These are phyloP conservation scores for Spodoptera picta DNA, from an alignment of 2,888 invertebrate genomes.

Conservation along the genomic window DNA sequence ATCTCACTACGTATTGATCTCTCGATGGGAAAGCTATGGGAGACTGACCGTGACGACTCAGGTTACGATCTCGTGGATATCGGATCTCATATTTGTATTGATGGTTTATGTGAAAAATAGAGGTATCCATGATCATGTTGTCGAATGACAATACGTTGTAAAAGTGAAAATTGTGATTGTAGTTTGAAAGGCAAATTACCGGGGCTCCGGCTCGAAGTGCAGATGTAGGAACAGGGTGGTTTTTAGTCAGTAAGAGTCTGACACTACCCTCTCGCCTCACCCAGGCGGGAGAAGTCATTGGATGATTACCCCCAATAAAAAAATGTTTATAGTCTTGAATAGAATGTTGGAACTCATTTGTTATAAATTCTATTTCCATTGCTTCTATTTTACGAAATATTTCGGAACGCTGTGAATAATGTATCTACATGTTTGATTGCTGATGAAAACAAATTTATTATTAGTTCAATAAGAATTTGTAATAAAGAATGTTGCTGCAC, in stretches of 20 bases:
- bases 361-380: slow-evolving; percentile 1
- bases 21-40: slow-evolving; percentile 76
- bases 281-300: too few species aligned
- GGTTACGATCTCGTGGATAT: slow-evolving; percentile 73
- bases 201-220: too few species aligned
- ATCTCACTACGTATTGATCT: slow-evolving; percentile 60
- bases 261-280: too few species aligned
- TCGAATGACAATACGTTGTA: too few species aligned
- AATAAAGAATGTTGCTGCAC: slow-evolving; percentile 33
- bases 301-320: too few species aligned
- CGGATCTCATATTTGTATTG: slow-evolving; percentile 51
- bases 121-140: too few species aligned
- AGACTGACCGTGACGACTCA: slow-evolving; percentile 76
- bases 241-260: too few species aligned
- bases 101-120: slow-evolving; percentile 44
- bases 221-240: too few species aligned
- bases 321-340: too few species aligned
- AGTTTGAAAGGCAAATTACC: too few species aligned
- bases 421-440: slow-evolving; percentile 22
- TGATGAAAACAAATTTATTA: slow-evolving; percentile 37
- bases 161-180: too few species aligned
- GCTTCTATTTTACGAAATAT: slow-evolving; percentile 24
- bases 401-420: slow-evolving; percentile 6
- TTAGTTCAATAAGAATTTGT: slow-evolving; percentile 6
- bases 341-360: background rate